These are phyloP conservation scores for Chionis minor DNA, from an alignment of 2,113 vertebrate species.

Conservation along the genomic window DNA sequence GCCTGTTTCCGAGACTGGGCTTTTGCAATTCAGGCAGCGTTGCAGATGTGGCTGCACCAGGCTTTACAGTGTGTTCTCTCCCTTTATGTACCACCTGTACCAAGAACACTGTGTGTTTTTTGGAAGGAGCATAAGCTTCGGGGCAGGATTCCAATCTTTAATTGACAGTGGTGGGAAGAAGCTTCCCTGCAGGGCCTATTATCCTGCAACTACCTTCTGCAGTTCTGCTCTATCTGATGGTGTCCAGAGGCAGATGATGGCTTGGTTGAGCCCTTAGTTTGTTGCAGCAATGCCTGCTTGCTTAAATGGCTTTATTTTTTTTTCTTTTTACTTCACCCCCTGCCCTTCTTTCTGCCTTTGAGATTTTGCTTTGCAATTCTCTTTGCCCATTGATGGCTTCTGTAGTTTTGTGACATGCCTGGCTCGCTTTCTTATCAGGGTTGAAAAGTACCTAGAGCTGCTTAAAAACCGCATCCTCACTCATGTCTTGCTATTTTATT, in stretches of 20 bases:
- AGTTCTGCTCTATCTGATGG: neutral
- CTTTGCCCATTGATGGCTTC: neutral
- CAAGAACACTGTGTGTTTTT: neutral
- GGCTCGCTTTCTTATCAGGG: neutral
- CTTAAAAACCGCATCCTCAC: neutral
- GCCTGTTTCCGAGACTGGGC: neutral
- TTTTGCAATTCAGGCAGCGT: neutral
- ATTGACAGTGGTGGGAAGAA: neutral
- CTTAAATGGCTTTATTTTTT: neutral
- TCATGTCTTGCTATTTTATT: neutral
- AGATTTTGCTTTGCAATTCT: neutral
- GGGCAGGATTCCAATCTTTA: neutral
- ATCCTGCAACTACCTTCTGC: neutral
- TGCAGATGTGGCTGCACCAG: neutral
- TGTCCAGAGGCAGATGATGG: neutral
- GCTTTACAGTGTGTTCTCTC: neutral
- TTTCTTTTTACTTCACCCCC: neutral
- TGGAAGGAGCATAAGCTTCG: neutral
- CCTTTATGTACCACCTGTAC: neutral
- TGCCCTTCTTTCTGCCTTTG: neutral
- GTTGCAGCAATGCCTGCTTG: neutral
- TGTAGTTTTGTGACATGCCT: neutral
- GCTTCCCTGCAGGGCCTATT: neutral
- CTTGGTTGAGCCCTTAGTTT: neutral
- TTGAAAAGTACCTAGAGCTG: neutral